phyloP scores from a whole-genome alignment of 2,797 vertebrate species.

The Brachyalestes nurse region DNA sequence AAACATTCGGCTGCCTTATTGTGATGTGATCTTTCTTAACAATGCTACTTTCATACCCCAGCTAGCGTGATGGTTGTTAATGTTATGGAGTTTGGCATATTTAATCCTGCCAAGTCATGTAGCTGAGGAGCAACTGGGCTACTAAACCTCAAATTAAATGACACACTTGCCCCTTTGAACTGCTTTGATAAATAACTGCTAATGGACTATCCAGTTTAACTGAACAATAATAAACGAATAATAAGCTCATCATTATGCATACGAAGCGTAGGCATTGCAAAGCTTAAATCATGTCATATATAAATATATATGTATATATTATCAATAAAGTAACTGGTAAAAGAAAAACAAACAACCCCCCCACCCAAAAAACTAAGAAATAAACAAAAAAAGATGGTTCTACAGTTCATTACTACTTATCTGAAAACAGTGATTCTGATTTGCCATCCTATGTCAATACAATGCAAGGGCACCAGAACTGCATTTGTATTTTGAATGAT shows the following conservation, averaged over 20 bases:
- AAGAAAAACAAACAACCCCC: neutral
- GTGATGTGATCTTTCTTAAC: slow-evolving; percentile 43
- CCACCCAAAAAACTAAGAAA: neutral
- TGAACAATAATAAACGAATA: neutral
- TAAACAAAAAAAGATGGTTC: neutral
- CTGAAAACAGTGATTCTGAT: neutral
- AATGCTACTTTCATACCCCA: slow-evolving; percentile 19
- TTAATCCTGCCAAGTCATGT: slow-evolving; percentile 12
- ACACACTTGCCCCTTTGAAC: slow-evolving; percentile 21
- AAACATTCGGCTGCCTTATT: slow-evolving; percentile 38
- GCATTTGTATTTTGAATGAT: slow-evolving; percentile 32
- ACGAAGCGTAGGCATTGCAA: neutral
- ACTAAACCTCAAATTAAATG: slow-evolving; percentile 18
- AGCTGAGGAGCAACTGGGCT: neutral
- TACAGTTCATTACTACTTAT: neutral
- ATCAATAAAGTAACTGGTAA: neutral
- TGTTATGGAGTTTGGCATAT: slow-evolving; percentile 29
- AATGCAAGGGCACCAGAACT: neutral
- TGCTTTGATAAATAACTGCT: neutral
- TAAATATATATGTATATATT: neutral
- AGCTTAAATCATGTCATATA: neutral
- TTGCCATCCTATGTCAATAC: neutral
- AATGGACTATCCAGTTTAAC: neutral
- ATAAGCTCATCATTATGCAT: neutral
- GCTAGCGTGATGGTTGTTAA: slow-evolving; percentile 16